A percentile compares a stretch with the other conserved stretches of the same genome.
Evolutionary conservation across 2,113 vertebrate genomes (phyloP).

Genomic region (Atrichornis clamosus): DNA sequence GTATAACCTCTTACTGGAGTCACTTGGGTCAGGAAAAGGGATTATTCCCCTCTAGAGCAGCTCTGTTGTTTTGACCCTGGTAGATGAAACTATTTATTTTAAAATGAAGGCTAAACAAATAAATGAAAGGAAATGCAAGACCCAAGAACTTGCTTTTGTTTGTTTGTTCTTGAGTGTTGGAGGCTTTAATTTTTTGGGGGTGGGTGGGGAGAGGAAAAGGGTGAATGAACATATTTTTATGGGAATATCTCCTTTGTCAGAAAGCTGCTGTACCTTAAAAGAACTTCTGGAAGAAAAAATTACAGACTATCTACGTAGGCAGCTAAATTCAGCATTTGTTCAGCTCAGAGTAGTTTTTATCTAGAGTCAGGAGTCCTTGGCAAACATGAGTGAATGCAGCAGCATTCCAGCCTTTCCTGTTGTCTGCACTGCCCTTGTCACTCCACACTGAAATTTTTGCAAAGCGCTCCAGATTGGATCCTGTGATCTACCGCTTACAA

Average conservation of each 20-base stretch:
- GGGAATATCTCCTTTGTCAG: background rate
- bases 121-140: background rate
- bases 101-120: background rate
- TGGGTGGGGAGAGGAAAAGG: background rate
- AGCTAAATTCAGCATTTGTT: background rate
- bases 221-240: background rate
- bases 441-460: background rate
- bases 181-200: background rate
- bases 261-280: background rate
- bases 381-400: background rate
- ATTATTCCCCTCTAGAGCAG: background rate
- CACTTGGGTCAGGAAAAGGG: background rate
- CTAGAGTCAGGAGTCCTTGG: background rate
- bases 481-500: background rate
- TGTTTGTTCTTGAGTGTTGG: background rate
- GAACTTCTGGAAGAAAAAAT: background rate
- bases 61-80: background rate
- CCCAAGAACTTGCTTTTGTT: background rate
- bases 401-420: background rate
- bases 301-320: background rate
- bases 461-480: background rate
- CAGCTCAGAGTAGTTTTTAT: background rate
- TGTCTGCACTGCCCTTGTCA: background rate
- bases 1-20: background rate
- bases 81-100: slow-evolving; percentile 1